Base-by-base conservation (phyloP, 2,113 vertebrate genomes). In the Channa argus region DNA sequence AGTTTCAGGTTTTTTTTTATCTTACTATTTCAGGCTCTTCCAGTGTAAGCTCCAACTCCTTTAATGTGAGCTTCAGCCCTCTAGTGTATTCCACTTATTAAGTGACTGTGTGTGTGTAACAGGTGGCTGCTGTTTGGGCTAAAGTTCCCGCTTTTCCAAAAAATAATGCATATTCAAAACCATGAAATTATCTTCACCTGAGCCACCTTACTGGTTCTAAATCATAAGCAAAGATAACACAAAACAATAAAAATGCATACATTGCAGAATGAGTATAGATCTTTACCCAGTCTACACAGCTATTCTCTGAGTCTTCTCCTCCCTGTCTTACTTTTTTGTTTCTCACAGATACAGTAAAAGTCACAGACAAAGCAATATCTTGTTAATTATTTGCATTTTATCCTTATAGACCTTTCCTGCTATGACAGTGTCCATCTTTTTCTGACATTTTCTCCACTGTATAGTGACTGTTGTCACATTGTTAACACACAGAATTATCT, bases 181-280 rank as follows among this genome's bases (percentile, higher is more conserved):
- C 14, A 34, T 34, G 5, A 47, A 56, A 60, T 50, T n/a, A 58
- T 63, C 43, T 14, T 41, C 3, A 37, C 11, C 12, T 46, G 33
- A 65, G 55, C 15, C 13, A 43, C 34, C 13, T 58, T 33, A 3
- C 43, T 61, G 0, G 0, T 45, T 24, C 49, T 61, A 6, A 24
- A 24, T 24, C 24, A 24, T 24, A 24, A 24, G 38, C 9, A 9
- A 24, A 24, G 37, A 51, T n/a, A 10, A 46, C 33, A 71, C 24
- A 9, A 5, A 33, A 47, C 46, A 67, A 66, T 50, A 37, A 15
- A 66, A 66, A 50, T n/a, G 8, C 37, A 52, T 55, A 49, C 44
- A 38, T 24, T 24, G 24, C 24, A 24, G 24, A 24, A 24, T 24
- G 24, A 24, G 24, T 24, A 24, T 24, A 24, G 24, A 24, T 24